These are phyloP conservation scores for Malurus melanocephalus DNA, from an alignment of 2,113 vertebrate species.

Conservation along the genomic window DNA sequence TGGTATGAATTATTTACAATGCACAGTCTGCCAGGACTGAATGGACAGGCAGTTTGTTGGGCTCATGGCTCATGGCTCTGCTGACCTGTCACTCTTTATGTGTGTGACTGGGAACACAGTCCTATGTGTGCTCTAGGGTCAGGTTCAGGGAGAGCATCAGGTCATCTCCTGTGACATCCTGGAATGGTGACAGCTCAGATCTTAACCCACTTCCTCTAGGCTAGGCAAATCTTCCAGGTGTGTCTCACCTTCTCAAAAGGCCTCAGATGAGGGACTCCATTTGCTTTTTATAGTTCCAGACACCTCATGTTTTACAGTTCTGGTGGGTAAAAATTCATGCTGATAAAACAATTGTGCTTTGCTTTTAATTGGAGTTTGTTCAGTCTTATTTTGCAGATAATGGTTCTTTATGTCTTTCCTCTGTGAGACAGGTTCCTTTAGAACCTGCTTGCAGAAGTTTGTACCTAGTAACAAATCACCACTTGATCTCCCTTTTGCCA, in stretches of 20 bases:
- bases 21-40: background rate
- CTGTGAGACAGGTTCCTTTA: too few relatives aligned
- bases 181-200: background rate
- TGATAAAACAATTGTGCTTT: background rate
- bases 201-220: background rate
- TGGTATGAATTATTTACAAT: background rate
- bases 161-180: background rate
- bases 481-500: background rate
- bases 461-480: background rate
- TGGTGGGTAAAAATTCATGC: background rate
- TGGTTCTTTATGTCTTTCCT: background rate
- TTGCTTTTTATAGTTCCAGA: background rate
- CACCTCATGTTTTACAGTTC: background rate
- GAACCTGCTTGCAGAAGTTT: background rate
- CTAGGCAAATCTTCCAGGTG: background rate
- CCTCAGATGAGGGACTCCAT: background rate
- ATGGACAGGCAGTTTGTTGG: background rate
- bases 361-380: background rate
- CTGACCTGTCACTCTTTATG: background rate
- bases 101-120: background rate
- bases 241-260: background rate
- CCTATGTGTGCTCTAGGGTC: background rate
- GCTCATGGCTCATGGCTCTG: rapidly evolving
- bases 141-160: background rate
- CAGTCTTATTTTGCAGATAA: background rate